Percentiles rank a stretch among this genome's conserved stretches.
Evolutionary conservation across 1,140 invertebrate species (phyloP).

Genomic region (Branchinecta lynchi): DNA sequence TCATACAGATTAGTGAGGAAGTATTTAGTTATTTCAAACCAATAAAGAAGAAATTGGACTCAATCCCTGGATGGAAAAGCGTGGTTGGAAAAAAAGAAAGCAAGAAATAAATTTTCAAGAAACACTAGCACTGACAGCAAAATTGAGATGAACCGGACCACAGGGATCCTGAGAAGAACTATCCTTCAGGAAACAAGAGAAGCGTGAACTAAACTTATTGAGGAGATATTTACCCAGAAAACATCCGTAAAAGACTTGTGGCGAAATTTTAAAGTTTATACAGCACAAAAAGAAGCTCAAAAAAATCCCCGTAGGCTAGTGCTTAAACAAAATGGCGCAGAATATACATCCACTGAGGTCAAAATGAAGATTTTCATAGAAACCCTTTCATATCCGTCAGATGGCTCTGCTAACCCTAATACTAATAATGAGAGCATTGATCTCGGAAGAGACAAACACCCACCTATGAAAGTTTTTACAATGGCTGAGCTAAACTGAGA

Average conservation of each 20-base stretch:
- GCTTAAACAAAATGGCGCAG: neutral
- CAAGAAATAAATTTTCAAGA: no score
- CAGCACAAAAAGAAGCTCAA: neutral
- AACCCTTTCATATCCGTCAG: no score
- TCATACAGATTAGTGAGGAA: no score
- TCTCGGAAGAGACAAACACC: neutral
- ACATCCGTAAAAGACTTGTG: neutral
- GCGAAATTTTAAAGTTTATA: constrained; percentile 10
- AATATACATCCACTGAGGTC: neutral
- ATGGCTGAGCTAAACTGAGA: neutral
- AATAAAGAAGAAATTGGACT: no score
- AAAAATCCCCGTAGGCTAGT: no score
- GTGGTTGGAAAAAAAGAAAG: no score
- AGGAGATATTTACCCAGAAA: neutral
- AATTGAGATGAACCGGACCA: no score
- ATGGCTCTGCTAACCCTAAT: no score
- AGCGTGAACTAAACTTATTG: neutral
- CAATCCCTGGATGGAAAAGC: no score
- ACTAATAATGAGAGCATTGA: no score
- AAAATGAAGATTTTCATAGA: constrained; percentile 7
- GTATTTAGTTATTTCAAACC: no score
- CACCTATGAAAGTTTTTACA: neutral
- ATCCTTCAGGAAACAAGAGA: constrained; percentile 9
- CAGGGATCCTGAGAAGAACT: neutral
- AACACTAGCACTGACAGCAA: no score